Percentiles rank a stretch among this genome's conserved stretches.
Evolutionary conservation across 2,888 invertebrate species (phyloP).

Genomic region (Cerceris ruficornis): DNA sequence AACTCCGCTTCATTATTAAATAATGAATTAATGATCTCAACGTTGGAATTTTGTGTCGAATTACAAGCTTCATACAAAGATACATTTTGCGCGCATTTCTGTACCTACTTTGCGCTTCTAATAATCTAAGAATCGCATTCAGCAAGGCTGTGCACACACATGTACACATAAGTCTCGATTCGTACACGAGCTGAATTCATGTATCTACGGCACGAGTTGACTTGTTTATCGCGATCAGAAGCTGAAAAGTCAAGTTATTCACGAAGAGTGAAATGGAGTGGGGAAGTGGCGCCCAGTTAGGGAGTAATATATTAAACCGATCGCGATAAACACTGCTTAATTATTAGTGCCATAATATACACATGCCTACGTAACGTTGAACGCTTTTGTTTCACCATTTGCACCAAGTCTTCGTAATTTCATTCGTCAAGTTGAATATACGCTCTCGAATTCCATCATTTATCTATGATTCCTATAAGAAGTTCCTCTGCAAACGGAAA

Average conservation of each 20-base stretch:
- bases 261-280: slow-evolving; percentile 37
- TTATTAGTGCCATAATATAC: slow-evolving; percentile 25
- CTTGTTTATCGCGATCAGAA: slow-evolving; percentile 63
- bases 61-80: too few relatives aligned
- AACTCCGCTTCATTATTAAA: too few relatives aligned
- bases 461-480: background rate
- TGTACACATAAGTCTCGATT: too few relatives aligned
- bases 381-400: background rate
- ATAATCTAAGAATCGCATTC: too few relatives aligned
- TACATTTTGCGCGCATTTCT: too few relatives aligned
- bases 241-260: slow-evolving; percentile 66
- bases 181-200: slow-evolving; percentile 31
- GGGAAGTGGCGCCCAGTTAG: slow-evolving; percentile 42
- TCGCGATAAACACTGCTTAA: slow-evolving; percentile 41
- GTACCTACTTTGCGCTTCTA: too few relatives aligned
- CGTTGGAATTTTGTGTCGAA: too few relatives aligned
- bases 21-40: too few relatives aligned
- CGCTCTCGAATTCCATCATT: background rate
- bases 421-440: too few relatives aligned
- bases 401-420: background rate
- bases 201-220: slow-evolving; percentile 43
- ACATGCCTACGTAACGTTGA: background rate
- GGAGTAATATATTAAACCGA: slow-evolving; percentile 51
- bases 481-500: background rate
- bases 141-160: too few relatives aligned